phyloP scores from a whole-genome alignment of 2,888 invertebrate species.

The Diarsia mendica region DNA sequence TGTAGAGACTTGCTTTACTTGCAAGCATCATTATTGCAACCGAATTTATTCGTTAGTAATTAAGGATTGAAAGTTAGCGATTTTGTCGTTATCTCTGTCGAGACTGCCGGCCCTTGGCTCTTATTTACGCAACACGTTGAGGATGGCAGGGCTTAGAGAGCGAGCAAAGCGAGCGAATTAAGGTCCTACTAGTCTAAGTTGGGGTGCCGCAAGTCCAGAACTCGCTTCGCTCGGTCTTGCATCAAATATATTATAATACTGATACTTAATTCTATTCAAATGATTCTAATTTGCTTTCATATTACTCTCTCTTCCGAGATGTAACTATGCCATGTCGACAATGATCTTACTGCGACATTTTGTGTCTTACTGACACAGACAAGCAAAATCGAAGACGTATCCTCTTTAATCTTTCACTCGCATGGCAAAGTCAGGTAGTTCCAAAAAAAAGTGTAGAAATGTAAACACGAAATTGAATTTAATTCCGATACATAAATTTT shows the following conservation, averaged over 20 bases:
- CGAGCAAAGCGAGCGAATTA: too few relatives aligned
- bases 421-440: slow-evolving; percentile 78
- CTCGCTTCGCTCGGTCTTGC: background rate
- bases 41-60: too few relatives aligned
- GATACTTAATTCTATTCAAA: background rate
- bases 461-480: slow-evolving; percentile 90
- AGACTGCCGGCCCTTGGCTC: too few relatives aligned
- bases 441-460: slow-evolving; percentile 88
- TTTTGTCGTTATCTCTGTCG: too few relatives aligned
- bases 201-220: background rate
- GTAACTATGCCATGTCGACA: background rate
- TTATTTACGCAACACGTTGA: too few relatives aligned
- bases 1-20: too few relatives aligned
- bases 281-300: background rate
- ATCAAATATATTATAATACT: background rate
- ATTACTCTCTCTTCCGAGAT: background rate
- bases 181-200: too few relatives aligned
- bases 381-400: slow-evolving; percentile 64
- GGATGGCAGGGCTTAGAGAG: too few relatives aligned
- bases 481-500: slow-evolving; percentile 90
- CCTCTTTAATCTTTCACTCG: slow-evolving; percentile 75
- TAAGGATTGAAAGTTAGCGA: too few relatives aligned
- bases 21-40: too few relatives aligned
- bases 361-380: background rate
- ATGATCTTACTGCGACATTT: background rate